These are phyloP conservation scores for Lamproptera curius DNA, from an alignment of 2,888 invertebrate genomes.

Conservation along the genomic window DNA sequence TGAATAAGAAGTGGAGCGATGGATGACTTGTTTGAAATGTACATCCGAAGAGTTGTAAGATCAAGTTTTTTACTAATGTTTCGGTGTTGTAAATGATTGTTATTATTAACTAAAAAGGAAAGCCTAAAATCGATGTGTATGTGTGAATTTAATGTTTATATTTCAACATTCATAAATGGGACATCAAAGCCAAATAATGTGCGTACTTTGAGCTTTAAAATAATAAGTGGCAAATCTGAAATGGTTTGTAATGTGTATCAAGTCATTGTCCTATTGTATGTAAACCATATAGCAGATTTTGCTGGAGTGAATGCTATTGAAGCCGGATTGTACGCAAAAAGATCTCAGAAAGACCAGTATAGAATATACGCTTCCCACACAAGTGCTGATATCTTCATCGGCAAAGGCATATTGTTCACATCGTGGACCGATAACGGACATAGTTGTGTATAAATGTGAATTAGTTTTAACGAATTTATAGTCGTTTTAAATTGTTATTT, in stretches of 20 bases:
- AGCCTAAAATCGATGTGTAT: too few species aligned
- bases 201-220: too few species aligned
- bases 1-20: constrained; percentile 20
- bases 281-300: neutral
- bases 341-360: constrained; percentile 77
- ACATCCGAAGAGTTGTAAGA: neutral
- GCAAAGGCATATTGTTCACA: constrained; percentile 46
- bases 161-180: too few species aligned
- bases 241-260: too few species aligned
- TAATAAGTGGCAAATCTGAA: too few species aligned
- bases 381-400: constrained; percentile 41
- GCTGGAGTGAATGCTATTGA: constrained; percentile 49
- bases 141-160: too few species aligned
- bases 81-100: too few species aligned
- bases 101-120: too few species aligned
- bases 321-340: constrained; percentile 59
- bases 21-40: too few species aligned
- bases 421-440: too few species aligned
- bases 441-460: constrained; percentile 38
- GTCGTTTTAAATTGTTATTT: constrained; percentile 47
- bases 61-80: too few species aligned
- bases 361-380: constrained; percentile 41
- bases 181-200: too few species aligned
- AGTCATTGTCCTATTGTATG: constrained; percentile 12
- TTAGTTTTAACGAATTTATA: constrained; percentile 67